Conservation (phyloP, 1,140 invertebrate species). For the Leptoteleia sp. region DNA sequence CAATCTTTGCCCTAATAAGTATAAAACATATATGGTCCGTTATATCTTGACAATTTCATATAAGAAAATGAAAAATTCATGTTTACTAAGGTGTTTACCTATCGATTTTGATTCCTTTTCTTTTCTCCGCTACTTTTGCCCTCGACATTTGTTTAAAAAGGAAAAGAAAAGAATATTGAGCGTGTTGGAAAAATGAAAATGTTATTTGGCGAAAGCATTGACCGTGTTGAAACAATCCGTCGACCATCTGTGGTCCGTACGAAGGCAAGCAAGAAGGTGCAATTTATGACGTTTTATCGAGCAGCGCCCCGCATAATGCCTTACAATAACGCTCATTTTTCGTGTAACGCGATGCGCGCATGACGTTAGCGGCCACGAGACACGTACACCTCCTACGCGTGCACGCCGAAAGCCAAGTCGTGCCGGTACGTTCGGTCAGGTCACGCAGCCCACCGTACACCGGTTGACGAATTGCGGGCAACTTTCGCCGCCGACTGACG, state of each 20-base stretch:
- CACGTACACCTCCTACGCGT: slow-evolving; percentile 46
- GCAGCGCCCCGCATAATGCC: background rate
- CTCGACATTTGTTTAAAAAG: no score
- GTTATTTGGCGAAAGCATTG: no score
- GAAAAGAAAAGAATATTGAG: no score
- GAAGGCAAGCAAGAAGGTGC: slow-evolving; percentile 1
- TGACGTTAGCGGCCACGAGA: slow-evolving; percentile 19
- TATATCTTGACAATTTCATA: no score
- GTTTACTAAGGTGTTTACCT: no score
- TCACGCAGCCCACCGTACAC: slow-evolving; percentile 37
- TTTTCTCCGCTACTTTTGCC: no score
- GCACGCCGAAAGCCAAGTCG: slow-evolving; percentile 14
- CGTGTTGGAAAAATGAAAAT: no score
- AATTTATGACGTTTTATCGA: slow-evolving; percentile 40
- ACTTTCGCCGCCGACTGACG: slow-evolving; percentile 26
- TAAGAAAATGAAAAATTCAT: no score
- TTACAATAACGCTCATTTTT: slow-evolving; percentile 40
- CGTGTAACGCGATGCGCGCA: slow-evolving; percentile 33
- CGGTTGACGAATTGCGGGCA: slow-evolving; percentile 43
- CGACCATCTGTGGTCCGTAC: background rate
- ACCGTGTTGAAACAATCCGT: no score
- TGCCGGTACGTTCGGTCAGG: slow-evolving; percentile 32
- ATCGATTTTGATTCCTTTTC: no score
- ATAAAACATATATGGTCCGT: no score
- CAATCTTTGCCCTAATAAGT: no score